Conservation (phyloP, 2,888 invertebrate genomes). For the Ormyrus rosae region DNA sequence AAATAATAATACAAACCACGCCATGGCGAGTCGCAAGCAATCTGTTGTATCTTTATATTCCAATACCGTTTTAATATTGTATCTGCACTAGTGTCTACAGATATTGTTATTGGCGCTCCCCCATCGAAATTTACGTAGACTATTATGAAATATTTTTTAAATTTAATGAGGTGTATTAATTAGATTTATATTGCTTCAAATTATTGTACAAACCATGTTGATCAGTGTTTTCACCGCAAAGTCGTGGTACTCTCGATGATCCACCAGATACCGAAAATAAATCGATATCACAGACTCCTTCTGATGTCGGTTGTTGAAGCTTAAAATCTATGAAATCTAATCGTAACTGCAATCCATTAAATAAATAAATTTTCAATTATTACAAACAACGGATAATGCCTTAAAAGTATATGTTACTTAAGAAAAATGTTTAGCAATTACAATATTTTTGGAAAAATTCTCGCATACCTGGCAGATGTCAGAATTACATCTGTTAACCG, state of each 20-base stretch:
- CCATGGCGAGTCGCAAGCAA: slow-evolving; percentile 84
- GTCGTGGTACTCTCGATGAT: slow-evolving; percentile 81
- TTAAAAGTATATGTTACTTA: background rate
- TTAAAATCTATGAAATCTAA: slow-evolving; percentile 87
- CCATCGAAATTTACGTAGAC: slow-evolving; percentile 86
- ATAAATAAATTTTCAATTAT: background rate
- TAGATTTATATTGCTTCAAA: background rate
- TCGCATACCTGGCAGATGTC: slow-evolving; percentile 82
- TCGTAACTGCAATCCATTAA: slow-evolving; percentile 78
- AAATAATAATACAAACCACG: slow-evolving; percentile 76
- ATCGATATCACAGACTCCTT: slow-evolving; percentile 85
- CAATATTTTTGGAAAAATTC: background rate
- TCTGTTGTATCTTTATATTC: slow-evolving; percentile 86
- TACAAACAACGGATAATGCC: too few species aligned
- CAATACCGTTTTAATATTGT: slow-evolving; percentile 80
- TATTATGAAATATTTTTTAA: slow-evolving; percentile 58
- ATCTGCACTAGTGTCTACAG: slow-evolving; percentile 81
- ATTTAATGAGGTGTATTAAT: slow-evolving; percentile 5
- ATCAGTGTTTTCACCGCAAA: slow-evolving; percentile 90
- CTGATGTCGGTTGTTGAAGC: slow-evolving; percentile 84
- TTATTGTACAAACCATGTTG: slow-evolving; percentile 78
- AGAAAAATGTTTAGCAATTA: background rate
- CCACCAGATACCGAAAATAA: slow-evolving; percentile 84
- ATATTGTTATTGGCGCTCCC: slow-evolving; percentile 82
- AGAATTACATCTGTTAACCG: slow-evolving; percentile 83